phyloP scores from a whole-genome alignment of 2,113 vertebrate genomes.

The Corythoichthys haematopterus region DNA sequence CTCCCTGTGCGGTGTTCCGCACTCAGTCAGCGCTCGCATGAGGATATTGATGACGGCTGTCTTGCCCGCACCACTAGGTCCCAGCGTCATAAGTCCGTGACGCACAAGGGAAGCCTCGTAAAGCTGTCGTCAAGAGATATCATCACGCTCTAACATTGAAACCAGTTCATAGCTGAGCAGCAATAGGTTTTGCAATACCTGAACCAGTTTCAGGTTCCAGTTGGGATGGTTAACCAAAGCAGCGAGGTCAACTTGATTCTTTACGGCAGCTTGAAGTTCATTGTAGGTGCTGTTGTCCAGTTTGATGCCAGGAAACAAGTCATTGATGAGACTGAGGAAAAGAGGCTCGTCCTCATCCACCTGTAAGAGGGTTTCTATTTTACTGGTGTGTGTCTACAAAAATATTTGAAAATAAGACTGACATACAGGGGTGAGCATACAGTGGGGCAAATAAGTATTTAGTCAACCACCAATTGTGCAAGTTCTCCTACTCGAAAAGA shows the following conservation, averaged over 20 bases:
- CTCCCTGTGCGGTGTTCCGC: slow-evolving; percentile 81
- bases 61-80: slow-evolving; percentile 86
- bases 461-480: too few species aligned
- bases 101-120: slow-evolving; percentile 81
- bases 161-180: background rate
- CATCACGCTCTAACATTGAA: background rate
- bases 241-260: slow-evolving; percentile 74
- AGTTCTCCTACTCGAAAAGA: too few species aligned
- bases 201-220: slow-evolving; percentile 85
- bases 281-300: slow-evolving; percentile 79
- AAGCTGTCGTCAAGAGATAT: slow-evolving; percentile 60
- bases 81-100: slow-evolving; percentile 85
- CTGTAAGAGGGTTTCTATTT: slow-evolving; percentile 49
- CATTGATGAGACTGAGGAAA: slow-evolving; percentile 85
- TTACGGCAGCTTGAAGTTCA: slow-evolving; percentile 79
- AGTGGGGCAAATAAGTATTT: background rate
- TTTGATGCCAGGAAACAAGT: slow-evolving; percentile 83
- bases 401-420: background rate
- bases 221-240: slow-evolving; percentile 81
- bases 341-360: slow-evolving; percentile 89
- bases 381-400: background rate
- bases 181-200: slow-evolving; percentile 14
- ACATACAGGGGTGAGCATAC: background rate
- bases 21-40: slow-evolving; percentile 82
- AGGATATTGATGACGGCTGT: slow-evolving; percentile 80